Conservation (phyloP, 2,113 vertebrate genomes). For the Xiphophorus maculatus region DNA sequence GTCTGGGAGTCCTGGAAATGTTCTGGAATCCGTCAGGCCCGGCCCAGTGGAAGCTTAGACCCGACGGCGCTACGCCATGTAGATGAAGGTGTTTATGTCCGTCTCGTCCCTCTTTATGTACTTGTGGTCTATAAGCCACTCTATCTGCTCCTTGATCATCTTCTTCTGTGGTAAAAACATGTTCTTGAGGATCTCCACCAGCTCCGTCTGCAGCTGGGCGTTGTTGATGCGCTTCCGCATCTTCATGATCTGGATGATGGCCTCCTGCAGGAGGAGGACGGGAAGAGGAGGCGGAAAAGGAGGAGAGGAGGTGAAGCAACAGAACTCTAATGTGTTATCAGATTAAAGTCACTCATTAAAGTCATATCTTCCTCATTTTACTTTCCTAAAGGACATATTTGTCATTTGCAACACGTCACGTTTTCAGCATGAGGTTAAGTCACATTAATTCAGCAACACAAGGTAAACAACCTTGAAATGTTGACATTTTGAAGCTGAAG, state of each 20-base stretch:
- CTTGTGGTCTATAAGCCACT: slow-evolving; percentile 99
- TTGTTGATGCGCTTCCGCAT: slow-evolving; percentile 99
- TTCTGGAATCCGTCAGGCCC: slow-evolving; percentile 68
- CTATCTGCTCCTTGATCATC: slow-evolving; percentile 99
- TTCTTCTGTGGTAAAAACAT: slow-evolving; percentile 99
- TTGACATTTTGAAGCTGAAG: no score
- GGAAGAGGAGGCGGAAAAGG: slow-evolving; percentile 11
- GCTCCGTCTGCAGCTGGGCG: slow-evolving; percentile 98
- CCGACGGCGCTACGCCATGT: slow-evolving; percentile 87
- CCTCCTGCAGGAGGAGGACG: slow-evolving; percentile 84
- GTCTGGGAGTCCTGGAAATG: slow-evolving; percentile 65
- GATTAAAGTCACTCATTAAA: no score
- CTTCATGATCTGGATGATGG: slow-evolving; percentile 99
- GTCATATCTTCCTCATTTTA: no score
- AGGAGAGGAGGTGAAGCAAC: background rate
- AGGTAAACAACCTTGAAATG: no score
- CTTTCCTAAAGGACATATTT: no score
- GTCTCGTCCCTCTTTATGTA: slow-evolving; percentile 98
- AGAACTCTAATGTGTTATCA: no score
- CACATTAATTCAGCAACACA: no score
- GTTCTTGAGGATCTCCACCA: slow-evolving; percentile 99
- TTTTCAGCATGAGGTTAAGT: background rate
- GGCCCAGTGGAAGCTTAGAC: slow-evolving; percentile 49
- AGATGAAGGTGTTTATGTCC: slow-evolving; percentile 99
- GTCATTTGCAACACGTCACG: background rate